phyloP scores from a whole-genome alignment of 2,113 vertebrate genomes.

The Bagarius yarrelli region DNA sequence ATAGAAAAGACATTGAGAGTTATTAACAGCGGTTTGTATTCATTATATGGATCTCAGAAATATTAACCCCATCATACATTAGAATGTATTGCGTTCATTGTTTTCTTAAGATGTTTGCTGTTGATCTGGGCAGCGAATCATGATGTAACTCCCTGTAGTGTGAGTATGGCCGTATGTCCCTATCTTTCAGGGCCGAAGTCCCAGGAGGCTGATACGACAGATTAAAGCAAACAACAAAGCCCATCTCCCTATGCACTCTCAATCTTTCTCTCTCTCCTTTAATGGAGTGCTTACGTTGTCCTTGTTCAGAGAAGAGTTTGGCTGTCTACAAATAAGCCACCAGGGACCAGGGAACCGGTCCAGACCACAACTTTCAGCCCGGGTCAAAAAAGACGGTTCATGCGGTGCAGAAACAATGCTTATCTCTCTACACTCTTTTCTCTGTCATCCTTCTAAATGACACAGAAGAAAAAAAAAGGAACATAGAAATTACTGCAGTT shows the following conservation, averaged over 20 bases:
- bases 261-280: slow-evolving; percentile 43
- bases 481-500: not conserved
- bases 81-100: not conserved
- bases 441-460: not conserved
- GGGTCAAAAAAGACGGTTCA: slow-evolving; percentile 35
- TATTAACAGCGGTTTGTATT: not conserved
- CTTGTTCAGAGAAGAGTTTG: slow-evolving; percentile 43
- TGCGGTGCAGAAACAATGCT: slow-evolving; percentile 33
- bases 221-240: slow-evolving; percentile 43
- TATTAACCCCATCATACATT: not conserved
- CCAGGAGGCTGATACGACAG: slow-evolving; percentile 42
- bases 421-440: slow-evolving; percentile 26
- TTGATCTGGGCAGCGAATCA: slow-evolving; percentile 15
- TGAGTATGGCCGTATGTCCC: slow-evolving; percentile 22
- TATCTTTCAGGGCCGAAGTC: slow-evolving; percentile 47
- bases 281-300: slow-evolving; percentile 49
- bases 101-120: not conserved
- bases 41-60: too few species aligned
- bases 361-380: slow-evolving; percentile 23
- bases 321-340: slow-evolving; percentile 39
- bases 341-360: slow-evolving; percentile 38
- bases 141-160: not conserved
- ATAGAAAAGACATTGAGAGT: not conserved
- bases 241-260: slow-evolving; percentile 12
- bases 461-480: not conserved